phyloP scores from a whole-genome alignment of 2,888 invertebrate species.

The Phalera bucephala region DNA sequence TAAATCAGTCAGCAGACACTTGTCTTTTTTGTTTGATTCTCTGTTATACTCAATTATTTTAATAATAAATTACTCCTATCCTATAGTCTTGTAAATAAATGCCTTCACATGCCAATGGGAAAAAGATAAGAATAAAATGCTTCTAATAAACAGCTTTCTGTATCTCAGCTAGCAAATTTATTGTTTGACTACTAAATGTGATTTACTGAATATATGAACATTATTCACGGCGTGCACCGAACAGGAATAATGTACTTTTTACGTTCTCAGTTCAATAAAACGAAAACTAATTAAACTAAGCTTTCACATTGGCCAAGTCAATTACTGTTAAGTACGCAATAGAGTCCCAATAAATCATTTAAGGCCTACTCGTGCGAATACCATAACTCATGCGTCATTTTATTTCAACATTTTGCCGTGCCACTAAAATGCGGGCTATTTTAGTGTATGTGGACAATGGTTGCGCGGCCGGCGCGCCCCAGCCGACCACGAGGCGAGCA shows the following conservation, averaged over 20 bases:
- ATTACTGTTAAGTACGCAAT: slow-evolving; percentile 33
- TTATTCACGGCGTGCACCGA: slow-evolving; percentile 4
- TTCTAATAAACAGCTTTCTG: background rate
- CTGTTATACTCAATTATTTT: too few species aligned
- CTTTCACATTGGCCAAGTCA: slow-evolving; percentile 18
- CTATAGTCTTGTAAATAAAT: too few species aligned
- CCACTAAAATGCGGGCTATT: slow-evolving; percentile 67
- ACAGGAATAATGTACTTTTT: slow-evolving; percentile 18
- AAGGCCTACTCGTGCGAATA: slow-evolving; percentile 37
- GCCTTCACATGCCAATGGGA: too few species aligned
- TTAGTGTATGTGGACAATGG: slow-evolving; percentile 68
- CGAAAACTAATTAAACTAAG: slow-evolving; percentile 3
- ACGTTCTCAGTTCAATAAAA: slow-evolving; percentile 18
- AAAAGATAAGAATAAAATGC: too few species aligned
- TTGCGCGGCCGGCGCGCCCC: slow-evolving; percentile 17
- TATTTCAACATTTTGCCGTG: slow-evolving; percentile 52
- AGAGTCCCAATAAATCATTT: slow-evolving; percentile 56
- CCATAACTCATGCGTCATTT: slow-evolving; percentile 59
- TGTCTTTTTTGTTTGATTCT: too few species aligned
- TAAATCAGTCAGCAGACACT: too few species aligned
- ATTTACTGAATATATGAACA: slow-evolving; percentile 11
- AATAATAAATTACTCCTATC: too few species aligned
- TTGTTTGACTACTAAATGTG: slow-evolving; percentile 3
- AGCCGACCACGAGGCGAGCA: slow-evolving; percentile 44
- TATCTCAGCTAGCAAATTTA: background rate